Base-by-base conservation (phyloP, 2,113 vertebrate species). In the Zosterops japonicus region DNA sequence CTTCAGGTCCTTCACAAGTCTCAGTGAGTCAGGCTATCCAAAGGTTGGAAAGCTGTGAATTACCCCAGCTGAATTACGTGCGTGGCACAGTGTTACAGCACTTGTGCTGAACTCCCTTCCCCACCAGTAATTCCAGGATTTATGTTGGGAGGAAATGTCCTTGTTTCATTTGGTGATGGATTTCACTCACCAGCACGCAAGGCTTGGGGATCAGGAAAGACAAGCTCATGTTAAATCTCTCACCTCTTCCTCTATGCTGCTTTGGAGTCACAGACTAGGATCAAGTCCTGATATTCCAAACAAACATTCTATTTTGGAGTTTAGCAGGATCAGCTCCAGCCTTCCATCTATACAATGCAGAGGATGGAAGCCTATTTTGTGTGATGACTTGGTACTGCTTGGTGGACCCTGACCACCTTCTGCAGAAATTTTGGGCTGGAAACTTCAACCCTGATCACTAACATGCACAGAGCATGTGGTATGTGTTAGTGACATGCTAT, bases 341-440 rank as follows among this genome's bases (percentile, higher is more conserved):
- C 33, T 23, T 22, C 25, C 17, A 44, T 41, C 20, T 25, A 0
- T 46, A 2, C 16, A 17, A 0, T 3, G 3, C 2, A 6, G 19
- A 2, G 2, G 35, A 5, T 36, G 23, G 23, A 50, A 70, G 18
- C 10, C 22, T 81, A 14, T 15, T 61, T 8, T 46, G 22, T 49
- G 20, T 46, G n/a, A 4, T 55, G 52, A 1, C 3, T 14, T 50
- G 31, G 12, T 36, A 1, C 19, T 44, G 52, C 25, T 41, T 28
- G 53, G 49, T 25, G 59, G 31, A 3, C 1, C 2, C 12, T 1
- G 6, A 18, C 5, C 9, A 14, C 29, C 22, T 69, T 27, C 49
- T 42, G 35, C 33, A 57, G 50, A 6, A 44, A 14, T 14, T 53
- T 12, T 44, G 77, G 39, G 63, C 42, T 63, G 19, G 31, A 47